phyloP scores from a whole-genome alignment of 1,140 invertebrate genomes.

The Ectropis grisescens region DNA sequence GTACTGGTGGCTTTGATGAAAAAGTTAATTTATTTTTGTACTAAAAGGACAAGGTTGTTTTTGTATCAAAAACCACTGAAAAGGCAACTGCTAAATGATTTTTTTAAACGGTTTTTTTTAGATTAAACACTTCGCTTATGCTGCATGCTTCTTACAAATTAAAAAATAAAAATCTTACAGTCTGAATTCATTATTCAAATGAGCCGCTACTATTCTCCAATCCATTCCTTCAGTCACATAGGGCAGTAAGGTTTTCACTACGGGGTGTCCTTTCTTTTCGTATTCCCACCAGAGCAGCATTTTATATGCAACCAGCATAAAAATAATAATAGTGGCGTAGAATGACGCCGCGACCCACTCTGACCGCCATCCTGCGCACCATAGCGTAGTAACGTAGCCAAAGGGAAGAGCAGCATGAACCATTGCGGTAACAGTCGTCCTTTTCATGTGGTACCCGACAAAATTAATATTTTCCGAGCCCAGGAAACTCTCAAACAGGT shows the following conservation, averaged over 20 bases:
- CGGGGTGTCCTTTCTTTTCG: conserved; percentile 82
- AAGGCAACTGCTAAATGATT: too few species aligned
- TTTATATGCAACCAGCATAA: conserved; percentile 46
- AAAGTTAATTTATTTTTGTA: too few species aligned
- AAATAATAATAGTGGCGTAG: conserved; percentile 32
- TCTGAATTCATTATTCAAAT: conserved; percentile 85
- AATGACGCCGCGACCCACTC: conserved; percentile 42
- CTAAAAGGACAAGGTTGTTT: too few species aligned
- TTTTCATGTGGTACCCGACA: conserved; percentile 79
- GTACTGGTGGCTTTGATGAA: too few species aligned
- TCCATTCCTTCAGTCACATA: conserved; percentile 74
- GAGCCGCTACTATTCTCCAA: conserved; percentile 78
- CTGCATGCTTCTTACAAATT: too few species aligned
- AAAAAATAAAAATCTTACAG: conserved; percentile 65
- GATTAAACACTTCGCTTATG: too few species aligned
- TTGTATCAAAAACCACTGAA: too few species aligned
- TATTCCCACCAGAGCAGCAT: conserved; percentile 77
- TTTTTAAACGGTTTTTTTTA: too few species aligned
- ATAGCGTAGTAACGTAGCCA: conserved; percentile 73
- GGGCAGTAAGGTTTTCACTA: conserved; percentile 74
- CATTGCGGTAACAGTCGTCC: conserved; percentile 75
- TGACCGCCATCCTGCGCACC: conserved; percentile 31
- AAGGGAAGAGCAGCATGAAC: conserved; percentile 79
- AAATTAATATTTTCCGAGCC: conserved; percentile 80
- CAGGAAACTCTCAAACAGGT: conserved; percentile 74